phyloP scores from a whole-genome alignment of 2,113 vertebrate genomes.

The Hystrix cristata region DNA sequence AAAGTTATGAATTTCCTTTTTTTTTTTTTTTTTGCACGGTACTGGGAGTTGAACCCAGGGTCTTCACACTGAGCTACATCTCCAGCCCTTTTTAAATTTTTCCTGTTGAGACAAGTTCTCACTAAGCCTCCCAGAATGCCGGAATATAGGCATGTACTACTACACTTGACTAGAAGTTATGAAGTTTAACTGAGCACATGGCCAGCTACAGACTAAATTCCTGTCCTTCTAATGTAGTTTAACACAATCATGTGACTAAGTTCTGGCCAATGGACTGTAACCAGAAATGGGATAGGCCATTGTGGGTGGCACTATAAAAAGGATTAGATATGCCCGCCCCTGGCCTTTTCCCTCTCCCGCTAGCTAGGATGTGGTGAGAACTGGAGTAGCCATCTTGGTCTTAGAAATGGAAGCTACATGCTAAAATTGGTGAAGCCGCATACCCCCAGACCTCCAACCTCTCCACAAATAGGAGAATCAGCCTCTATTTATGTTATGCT shows the following conservation, averaged over 20 bases:
- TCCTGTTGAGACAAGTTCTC: background rate
- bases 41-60: background rate
- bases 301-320: background rate
- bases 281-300: background rate
- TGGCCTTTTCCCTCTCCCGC: background rate
- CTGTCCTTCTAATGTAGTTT: background rate
- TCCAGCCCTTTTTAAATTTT: background rate
- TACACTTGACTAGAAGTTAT: background rate
- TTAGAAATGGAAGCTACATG: background rate
- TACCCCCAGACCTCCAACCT: background rate
- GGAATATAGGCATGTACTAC: background rate
- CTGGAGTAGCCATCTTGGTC: background rate
- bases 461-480: background rate
- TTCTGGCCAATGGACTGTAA: background rate
- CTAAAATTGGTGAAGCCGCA: background rate
- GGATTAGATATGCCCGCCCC: background rate
- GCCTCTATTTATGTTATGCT: background rate
- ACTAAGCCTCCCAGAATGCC: background rate
- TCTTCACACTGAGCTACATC: background rate
- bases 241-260: background rate
- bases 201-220: background rate
- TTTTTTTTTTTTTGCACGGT: background rate
- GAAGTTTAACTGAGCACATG: background rate
- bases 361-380: background rate
- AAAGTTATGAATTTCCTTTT: background rate